These are phyloP conservation scores for Lordiphosa andalusiaca DNA, from an alignment of 2,888 invertebrate species.

Conservation along the genomic window DNA sequence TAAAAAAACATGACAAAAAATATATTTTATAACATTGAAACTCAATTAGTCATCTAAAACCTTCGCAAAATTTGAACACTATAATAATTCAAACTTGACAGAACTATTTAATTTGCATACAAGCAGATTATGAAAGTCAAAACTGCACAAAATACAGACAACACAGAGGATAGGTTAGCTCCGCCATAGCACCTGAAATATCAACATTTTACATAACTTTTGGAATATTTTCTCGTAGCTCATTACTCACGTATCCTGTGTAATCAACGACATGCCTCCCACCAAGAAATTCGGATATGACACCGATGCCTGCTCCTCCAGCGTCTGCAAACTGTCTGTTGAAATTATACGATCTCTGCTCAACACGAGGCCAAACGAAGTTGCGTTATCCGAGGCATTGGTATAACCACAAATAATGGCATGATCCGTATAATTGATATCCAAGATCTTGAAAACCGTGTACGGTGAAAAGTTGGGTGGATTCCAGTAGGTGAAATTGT, in stretches of 20 bases:
- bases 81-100: too few relatives aligned
- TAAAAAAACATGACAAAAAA: too few relatives aligned
- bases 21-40: too few relatives aligned
- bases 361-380: conserved; percentile 54
- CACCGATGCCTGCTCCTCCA: conserved; percentile 34
- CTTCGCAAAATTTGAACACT: too few relatives aligned
- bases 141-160: background rate
- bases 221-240: too few relatives aligned
- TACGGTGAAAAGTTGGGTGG: conserved; percentile 41
- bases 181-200: conserved; percentile 6
- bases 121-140: conserved; percentile 2
- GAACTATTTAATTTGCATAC: conserved; percentile 3
- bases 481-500: conserved; percentile 57
- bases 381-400: conserved; percentile 48
- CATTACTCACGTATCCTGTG: conserved; percentile 60
- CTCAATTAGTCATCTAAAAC: too few relatives aligned
- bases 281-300: conserved; percentile 46
- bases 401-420: conserved; percentile 70
- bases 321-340: conserved; percentile 24
- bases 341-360: conserved; percentile 45
- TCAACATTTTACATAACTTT: background rate
- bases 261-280: conserved; percentile 52
- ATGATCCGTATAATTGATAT: conserved; percentile 59
- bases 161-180: background rate
- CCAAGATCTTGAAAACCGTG: conserved; percentile 55